Evolutionary conservation across 2,797 vertebrate species (phyloP), one percentile per base, ranked within the genome.

Genomic region (Leptodactylus fallax): DNA sequence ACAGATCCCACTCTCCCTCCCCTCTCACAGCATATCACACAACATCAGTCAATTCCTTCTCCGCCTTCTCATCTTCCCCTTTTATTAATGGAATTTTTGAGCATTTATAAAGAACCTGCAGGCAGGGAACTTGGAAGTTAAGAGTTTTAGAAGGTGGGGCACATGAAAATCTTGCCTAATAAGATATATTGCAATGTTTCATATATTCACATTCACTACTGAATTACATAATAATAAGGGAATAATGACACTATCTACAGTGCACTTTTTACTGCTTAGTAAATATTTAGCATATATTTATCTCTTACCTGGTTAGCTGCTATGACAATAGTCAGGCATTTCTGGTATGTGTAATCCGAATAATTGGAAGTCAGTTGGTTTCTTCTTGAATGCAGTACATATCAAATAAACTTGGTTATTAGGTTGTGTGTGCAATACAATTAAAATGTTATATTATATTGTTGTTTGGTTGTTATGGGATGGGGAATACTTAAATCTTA

Each of bases 391-490:
- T 71, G 27, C 16, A 27, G 1, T 76, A 47, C 47, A 21, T 77
- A 23, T 77, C 12, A 51, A 53, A 77, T 77, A 23, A 77, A 23
- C 9, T 14, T 5, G 47, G 72, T 53, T 53, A 49, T 53, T 14
- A 13, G 21, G 21, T 77, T 77, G 47, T 53, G 49, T 77, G 14
- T 77, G 12, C 47, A 53, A 51, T n/a, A 47, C 74, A 77, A 77
- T 77, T 77, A 51, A 77, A 53, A 77, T 77, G 74, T 77, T 23
- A 53, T 77, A 53, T 53, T 51, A 77, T 77, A 51, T 53, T 77
- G 74, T 77, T 77, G 74, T 53, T 23, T 23, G 69, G 74, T 77
- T 77, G 74, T 77, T 77, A 77, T 53, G 74, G 47, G 53, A 76
- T 47, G 74, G 74, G 49, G 21, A 77, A 53, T 23, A 23, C 74